Evolutionary conservation across 1,140 invertebrate species (phyloP).

Genomic region (Procambarus clarkii): DNA sequence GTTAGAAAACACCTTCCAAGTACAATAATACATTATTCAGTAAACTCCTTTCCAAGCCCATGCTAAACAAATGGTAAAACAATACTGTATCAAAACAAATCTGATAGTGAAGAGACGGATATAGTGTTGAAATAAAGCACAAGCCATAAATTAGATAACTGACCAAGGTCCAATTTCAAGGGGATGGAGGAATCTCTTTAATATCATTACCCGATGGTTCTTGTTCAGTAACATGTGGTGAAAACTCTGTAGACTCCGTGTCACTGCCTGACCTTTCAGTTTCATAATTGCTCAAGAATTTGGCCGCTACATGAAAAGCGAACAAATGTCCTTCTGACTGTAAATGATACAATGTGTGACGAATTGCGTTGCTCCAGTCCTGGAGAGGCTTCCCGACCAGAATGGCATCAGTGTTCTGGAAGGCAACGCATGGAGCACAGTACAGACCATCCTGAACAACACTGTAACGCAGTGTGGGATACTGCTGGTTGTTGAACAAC

Average conservation of each 20-base stretch:
- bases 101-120: no score
- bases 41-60: no score
- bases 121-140: no score
- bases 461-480: neutral
- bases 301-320: neutral
- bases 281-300: neutral
- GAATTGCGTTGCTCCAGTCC: neutral
- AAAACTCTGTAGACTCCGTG: neutral
- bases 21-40: no score
- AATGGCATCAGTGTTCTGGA: constrained; percentile 4
- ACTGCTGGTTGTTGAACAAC: neutral
- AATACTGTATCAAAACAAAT: no score
- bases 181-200: neutral
- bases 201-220: neutral
- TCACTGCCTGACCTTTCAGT: neutral
- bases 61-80: no score
- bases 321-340: neutral
- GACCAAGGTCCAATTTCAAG: no score
- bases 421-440: neutral
- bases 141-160: no score
- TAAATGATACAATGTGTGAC: neutral
- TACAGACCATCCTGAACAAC: neutral
- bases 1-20: no score
- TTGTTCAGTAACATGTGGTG: neutral
- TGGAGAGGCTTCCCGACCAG: neutral